Percentiles rank a stretch among this genome's conserved stretches.
These are phyloP conservation scores for Pristionchus fissidentatus DNA, from an alignment of 2,888 invertebrate species.

Conservation along the genomic window DNA sequence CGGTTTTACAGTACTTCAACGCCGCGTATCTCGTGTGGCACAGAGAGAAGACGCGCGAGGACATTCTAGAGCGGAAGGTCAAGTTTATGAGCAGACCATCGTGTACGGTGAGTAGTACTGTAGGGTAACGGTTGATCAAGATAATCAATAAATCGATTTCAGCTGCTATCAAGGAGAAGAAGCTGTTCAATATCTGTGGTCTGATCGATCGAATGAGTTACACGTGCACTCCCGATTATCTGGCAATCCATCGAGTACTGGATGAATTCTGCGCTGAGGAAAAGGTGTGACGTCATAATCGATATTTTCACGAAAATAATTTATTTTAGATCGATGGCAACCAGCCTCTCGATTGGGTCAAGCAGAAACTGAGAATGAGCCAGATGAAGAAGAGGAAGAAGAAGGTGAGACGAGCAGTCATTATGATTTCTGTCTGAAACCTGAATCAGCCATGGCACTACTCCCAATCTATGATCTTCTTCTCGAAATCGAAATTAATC, in stretches of 20 bases:
- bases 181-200: neutral
- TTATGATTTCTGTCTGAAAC: too few relatives aligned
- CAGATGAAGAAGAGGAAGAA: neutral
- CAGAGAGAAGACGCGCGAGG: neutral
- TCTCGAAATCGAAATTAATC: neutral
- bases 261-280: neutral
- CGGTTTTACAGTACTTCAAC: conserved; percentile 27
- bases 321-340: conserved; percentile 6
- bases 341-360: conserved; percentile 12
- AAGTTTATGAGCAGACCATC: neutral
- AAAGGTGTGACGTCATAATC: too few relatives aligned
- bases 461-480: too few relatives aligned
- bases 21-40: conserved; percentile 1
- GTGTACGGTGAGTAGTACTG: too few relatives aligned
- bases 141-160: neutral
- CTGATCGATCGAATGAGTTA: neutral
- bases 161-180: too few relatives aligned
- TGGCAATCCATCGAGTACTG: neutral
- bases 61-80: neutral
- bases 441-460: too few relatives aligned
- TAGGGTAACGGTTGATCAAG: too few relatives aligned
- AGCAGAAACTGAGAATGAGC: neutral
- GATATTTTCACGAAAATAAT: too few relatives aligned
- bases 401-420: too few relatives aligned
- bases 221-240: conserved; percentile 11